Evolutionary conservation across 2,113 vertebrate species (phyloP).

Genomic region (Notothenia coriiceps): DNA sequence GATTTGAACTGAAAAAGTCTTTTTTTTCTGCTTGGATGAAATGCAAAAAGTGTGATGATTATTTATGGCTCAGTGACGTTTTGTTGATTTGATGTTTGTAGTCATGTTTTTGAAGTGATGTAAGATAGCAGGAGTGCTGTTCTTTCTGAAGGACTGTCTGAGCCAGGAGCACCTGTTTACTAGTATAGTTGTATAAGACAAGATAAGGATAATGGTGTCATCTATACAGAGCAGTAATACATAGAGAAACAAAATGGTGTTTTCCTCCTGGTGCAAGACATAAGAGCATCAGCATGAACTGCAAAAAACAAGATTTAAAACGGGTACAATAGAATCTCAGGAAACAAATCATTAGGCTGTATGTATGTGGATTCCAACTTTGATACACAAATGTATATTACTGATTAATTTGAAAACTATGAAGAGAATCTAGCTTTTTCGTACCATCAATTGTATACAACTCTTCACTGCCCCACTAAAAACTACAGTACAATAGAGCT

Average conservation of each 20-base stretch:
- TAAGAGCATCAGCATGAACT: too few species aligned
- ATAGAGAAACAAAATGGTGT: too few species aligned
- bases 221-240: too few species aligned
- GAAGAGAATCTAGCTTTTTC: too few species aligned
- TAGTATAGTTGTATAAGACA: not conserved
- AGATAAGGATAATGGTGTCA: too few species aligned
- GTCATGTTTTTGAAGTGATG: constrained; percentile 21
- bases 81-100: constrained; percentile 32
- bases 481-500: too few species aligned
- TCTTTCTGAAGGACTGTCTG: constrained; percentile 3
- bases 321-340: not conserved
- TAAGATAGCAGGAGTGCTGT: not conserved
- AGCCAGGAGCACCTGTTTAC: not conserved
- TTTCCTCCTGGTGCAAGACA: too few species aligned
- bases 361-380: not conserved
- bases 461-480: too few species aligned
- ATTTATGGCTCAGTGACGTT: constrained; percentile 65
- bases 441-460: too few species aligned
- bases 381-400: not conserved
- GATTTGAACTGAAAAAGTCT: constrained; percentile 67
- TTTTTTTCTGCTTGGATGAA: constrained; percentile 44
- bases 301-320: too few species aligned
- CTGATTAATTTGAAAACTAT: not conserved
- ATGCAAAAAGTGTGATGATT: constrained; percentile 45
- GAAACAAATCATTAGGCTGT: too few species aligned